Base-by-base conservation (phyloP, 2,888 invertebrate genomes). In the Epiblema foenella region DNA sequence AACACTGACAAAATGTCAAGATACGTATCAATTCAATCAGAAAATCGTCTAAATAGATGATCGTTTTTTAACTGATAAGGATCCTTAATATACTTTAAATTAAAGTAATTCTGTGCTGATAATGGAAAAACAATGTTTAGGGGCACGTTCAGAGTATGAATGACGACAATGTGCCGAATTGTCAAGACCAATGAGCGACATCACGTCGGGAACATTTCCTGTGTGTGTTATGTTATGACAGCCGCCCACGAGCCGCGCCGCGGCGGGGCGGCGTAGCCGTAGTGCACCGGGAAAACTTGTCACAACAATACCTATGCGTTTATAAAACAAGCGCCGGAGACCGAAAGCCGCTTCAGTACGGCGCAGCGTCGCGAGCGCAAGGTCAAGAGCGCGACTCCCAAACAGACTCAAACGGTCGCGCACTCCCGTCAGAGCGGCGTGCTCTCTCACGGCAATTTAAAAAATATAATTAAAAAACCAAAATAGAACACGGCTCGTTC, bases 361-460 rank as follows among this genome's bases (percentile, higher is more conserved):
- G 81, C 79, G 78, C 85, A 83, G 87, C 84, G 78, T 81, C 79
- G 74, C 72, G 17, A n/a, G 83, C 84, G 88, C 91, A 92, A 93
- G 93, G 93, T 93, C 93, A 93, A 90, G 90, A 89, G 82, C 90
- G 85, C 77, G 79, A 83, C 89, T 88, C 87, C 81, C 83, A 86
- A 87, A 88, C 91, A 90, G 89, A 89, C 87, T 83, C 81, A 80
- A 83, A 86, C 79, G 52, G n/a, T 39, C 52, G 64, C 78, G 76
- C 82, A 68, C 68, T 76, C 79, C 80, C 82, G 83, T 83, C 83
- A 83, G 85, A 77, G 87, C 83, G 83, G 85, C 87, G 86, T 82
- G 79, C 77, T 81, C 80, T 77, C 78, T 75, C 76, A 73, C 68
- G 65, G 69, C 58, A 74, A 75, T 73, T 76, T 63, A 73, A 78